Evolutionary conservation across 2,113 vertebrate species (phyloP).

Genomic region (Aythya baeri): DNA sequence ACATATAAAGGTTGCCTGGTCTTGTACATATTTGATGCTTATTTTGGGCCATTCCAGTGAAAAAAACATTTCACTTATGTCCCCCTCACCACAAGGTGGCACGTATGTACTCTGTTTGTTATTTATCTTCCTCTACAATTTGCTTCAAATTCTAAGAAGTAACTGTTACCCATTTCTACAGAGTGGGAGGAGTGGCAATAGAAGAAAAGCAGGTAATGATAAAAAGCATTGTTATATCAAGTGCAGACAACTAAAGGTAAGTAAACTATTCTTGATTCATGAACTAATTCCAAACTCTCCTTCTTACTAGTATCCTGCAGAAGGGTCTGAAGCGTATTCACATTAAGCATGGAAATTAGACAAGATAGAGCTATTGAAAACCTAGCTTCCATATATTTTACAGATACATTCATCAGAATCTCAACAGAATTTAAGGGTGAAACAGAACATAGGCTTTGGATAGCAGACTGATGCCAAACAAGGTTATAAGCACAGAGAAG

Average conservation of each 20-base stretch:
- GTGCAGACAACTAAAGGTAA: background rate
- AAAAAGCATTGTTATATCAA: background rate
- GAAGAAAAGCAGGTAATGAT: background rate
- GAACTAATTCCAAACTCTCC: background rate
- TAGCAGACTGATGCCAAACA: background rate
- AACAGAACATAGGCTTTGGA: background rate
- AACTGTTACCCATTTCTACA: background rate
- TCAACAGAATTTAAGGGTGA: background rate
- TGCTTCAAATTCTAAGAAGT: background rate
- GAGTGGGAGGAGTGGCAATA: background rate
- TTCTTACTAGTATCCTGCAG: background rate
- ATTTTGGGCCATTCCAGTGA: background rate
- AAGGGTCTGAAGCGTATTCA: background rate
- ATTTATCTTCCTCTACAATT: background rate
- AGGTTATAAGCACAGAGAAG: background rate
- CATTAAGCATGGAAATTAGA: background rate
- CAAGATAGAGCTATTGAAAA: background rate
- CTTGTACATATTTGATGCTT: background rate
- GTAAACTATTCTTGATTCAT: background rate
- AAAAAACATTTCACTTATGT: background rate
- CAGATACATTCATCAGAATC: background rate
- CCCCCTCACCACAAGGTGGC: constrained; percentile 46
- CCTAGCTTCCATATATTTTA: background rate
- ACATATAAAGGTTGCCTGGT: background rate
- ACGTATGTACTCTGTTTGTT: background rate